Percentiles rank a stretch among this genome's conserved stretches.
Conservation (phyloP, 2,797 vertebrate genomes). For the Catharus ustulatus region DNA sequence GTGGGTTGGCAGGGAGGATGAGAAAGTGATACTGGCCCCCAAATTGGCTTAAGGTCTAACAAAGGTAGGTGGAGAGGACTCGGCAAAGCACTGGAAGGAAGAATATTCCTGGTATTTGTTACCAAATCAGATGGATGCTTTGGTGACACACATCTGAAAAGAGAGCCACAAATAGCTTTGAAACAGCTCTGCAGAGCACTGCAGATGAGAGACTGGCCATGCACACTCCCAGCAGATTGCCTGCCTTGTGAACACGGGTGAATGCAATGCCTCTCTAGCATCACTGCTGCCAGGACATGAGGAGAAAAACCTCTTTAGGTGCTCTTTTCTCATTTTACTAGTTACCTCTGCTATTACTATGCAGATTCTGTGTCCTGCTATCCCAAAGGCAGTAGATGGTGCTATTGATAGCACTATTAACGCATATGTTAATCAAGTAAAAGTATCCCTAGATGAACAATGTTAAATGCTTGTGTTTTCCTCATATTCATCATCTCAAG, state of each 20-base stretch:
- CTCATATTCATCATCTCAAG: not conserved
- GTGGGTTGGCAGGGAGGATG: not conserved
- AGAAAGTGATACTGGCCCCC: not conserved
- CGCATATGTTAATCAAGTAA: not conserved
- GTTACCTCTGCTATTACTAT: not conserved
- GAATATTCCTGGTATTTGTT: not conserved
- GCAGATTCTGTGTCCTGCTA: not conserved
- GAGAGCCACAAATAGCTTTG: not conserved
- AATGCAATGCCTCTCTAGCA: not conserved
- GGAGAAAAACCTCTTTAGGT: not conserved
- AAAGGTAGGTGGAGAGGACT: not conserved
- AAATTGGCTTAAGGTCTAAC: not conserved
- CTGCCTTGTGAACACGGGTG: not conserved
- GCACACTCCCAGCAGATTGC: not conserved
- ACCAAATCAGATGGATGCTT: not conserved
- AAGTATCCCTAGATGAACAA: not conserved
- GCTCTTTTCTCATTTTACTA: not conserved
- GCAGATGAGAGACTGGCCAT: not conserved
- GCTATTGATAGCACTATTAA: slow-evolving; percentile 26
- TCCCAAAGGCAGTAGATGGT: slow-evolving; percentile 15
- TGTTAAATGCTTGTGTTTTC: not conserved
- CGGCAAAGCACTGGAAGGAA: not conserved
- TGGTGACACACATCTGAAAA: not conserved
- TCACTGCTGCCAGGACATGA: not conserved
- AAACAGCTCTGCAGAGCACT: not conserved